phyloP scores from a whole-genome alignment of 1,140 invertebrate genomes.

The Caerostris darwini region DNA sequence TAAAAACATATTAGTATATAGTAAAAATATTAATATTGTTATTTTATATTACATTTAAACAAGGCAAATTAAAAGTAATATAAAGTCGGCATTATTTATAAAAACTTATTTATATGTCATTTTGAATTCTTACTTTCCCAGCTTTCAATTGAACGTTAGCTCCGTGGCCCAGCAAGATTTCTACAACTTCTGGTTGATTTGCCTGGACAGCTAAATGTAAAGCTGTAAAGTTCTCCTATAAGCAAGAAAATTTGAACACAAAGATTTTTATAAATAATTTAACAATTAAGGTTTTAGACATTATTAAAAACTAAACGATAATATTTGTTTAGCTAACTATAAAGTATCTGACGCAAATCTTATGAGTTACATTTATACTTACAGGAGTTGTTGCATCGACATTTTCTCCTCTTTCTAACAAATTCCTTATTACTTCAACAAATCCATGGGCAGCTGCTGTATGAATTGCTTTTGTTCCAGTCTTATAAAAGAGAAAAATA shows the following conservation, averaged over 20 bases:
- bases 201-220: slow-evolving; percentile 98
- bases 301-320: not conserved
- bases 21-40: not conserved
- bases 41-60: not conserved
- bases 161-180: slow-evolving; percentile 96
- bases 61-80: not conserved
- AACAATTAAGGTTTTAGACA: not conserved
- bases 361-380: slow-evolving; percentile 80
- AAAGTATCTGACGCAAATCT: not conserved
- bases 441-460: slow-evolving; percentile 96
- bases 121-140: slow-evolving; percentile 80
- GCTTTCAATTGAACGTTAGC: slow-evolving; percentile 97
- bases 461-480: slow-evolving; percentile 94
- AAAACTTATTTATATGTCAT: not conserved
- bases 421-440: slow-evolving; percentile 97
- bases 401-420: slow-evolving; percentile 97
- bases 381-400: slow-evolving; percentile 97
- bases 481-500: slow-evolving; percentile 82
- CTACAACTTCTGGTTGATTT: slow-evolving; percentile 97
- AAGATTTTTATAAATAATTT: not conserved
- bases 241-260: not conserved
- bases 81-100: not conserved
- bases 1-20: too few species aligned
- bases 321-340: not conserved
- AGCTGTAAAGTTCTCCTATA: slow-evolving; percentile 97